Base-by-base conservation (phyloP, 2,113 vertebrate species). In the Ictidomys tridecemlineatus region DNA sequence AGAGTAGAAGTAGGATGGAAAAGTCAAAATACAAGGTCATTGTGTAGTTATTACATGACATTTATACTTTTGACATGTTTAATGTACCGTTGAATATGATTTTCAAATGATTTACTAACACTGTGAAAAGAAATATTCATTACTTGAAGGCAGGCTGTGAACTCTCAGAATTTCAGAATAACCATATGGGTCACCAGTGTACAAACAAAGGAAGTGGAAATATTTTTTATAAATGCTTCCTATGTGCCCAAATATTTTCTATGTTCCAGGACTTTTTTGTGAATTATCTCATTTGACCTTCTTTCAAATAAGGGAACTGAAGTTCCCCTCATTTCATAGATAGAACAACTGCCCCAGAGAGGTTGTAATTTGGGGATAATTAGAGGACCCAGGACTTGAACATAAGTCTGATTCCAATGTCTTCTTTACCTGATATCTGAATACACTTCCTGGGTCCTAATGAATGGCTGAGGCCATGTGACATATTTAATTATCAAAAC, bases 21-120 rank as follows among this genome's bases (percentile, higher is more conserved):
- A 70, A 32, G 32, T 82, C 67, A 86, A 39, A 85, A 30, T 16
- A 58, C 30, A 65, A 0, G 34, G 34, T 80, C 74, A 53, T 48
- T 28, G 3, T 13, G 18, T 80, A 51, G 65, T 79, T n/a, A 79
- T 69, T 84, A 61, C 4, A 61, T 39, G 8, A 51, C 24, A 53
- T 82, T 82, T 94, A 69, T 37, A 65, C 30, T 80, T 70, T 65
- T 92, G 67, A 77, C 45, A 82, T 77, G 28, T 76, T 51, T 87
- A 39, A 17, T 2, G 12, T 93, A 45, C 51, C 37, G 85, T 67
- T 34, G 24, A 63, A 83, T 88, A 91, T 26, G 51, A 82, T 34
- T 95, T 93, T 79, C 42, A 79, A 56, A 63, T 92, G 17, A 91
- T 70, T 94, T 65, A 65, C 26, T n/a, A 4, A n/a, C 22, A 91